These are phyloP conservation scores for Halisarca cf. caerulea DNA, from an alignment of 37 sponge, comb jelly and placozoan genomes.

Conservation along the genomic window DNA sequence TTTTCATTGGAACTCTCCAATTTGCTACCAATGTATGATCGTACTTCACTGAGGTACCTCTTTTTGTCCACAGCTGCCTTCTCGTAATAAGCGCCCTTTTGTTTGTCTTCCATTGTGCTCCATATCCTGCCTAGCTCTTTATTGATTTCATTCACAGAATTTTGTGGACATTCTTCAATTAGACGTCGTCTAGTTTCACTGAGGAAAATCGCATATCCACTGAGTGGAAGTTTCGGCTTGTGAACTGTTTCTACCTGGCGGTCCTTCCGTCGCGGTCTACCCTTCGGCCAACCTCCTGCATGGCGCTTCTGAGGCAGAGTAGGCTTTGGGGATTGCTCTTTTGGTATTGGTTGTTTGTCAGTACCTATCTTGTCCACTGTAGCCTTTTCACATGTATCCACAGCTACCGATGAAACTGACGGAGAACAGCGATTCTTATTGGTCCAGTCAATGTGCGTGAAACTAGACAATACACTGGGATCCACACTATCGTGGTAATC, in stretches of 20 bases:
- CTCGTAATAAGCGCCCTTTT: conserved; percentile 1
- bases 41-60: conserved; percentile 18
- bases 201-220: conserved; percentile 20
- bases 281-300: conserved; percentile 26
- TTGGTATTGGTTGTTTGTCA: no score
- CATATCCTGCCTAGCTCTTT: not conserved
- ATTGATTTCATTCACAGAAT: conserved; percentile 25
- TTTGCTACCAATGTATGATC: not conserved
- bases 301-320: not conserved
- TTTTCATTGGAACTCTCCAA: not conserved
- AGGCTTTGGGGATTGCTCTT: no score
- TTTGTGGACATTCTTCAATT: conserved; percentile 7
- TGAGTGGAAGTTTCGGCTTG: conserved; percentile 16
- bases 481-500: not conserved
- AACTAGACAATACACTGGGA: not conserved
- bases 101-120: conserved; percentile 1
- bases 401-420: not conserved
- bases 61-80: conserved; percentile 21
- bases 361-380: no score
- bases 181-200: conserved; percentile 13
- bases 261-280: not conserved
- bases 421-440: not conserved
- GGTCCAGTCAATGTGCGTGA: conserved; percentile 19
- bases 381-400: no score
- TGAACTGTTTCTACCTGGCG: not conserved